Percentiles rank a stretch among this genome's conserved stretches.
Conservation (phyloP, 2,888 invertebrate species). For the Orchesella flavescens region DNA sequence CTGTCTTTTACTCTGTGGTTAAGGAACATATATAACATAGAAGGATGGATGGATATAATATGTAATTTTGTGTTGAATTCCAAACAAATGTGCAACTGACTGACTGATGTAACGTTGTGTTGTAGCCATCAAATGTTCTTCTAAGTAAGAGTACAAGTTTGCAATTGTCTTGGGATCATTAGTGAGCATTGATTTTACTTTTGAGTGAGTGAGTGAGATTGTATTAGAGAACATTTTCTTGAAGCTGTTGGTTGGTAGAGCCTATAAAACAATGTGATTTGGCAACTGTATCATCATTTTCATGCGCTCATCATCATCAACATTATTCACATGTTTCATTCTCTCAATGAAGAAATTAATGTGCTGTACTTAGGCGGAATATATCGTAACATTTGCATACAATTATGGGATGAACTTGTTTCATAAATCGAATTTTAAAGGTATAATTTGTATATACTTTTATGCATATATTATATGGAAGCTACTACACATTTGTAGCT, state of each 20-base stretch:
- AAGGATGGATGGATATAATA: neutral
- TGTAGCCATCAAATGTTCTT: constrained; percentile 1
- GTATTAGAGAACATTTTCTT: constrained; percentile 34
- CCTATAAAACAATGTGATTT: constrained; percentile 54
- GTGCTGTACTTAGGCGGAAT: neutral
- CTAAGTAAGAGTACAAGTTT: constrained; percentile 44
- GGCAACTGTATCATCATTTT: constrained; percentile 53
- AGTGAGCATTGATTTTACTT: constrained; percentile 50
- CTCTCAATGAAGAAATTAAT: constrained; percentile 19
- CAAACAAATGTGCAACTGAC: neutral
- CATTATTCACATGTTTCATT: constrained; percentile 7
- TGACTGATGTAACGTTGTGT: neutral
- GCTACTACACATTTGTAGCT: too few species aligned
- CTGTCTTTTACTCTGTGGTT: constrained; percentile 19
- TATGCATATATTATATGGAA: neutral
- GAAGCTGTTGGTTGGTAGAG: constrained; percentile 10
- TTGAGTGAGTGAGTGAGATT: constrained; percentile 7
- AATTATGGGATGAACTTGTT: neutral
- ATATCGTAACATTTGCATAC: constrained; percentile 27
- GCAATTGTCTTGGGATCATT: constrained; percentile 56
- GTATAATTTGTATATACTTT: neutral
- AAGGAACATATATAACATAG: neutral
- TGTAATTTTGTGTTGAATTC: neutral
- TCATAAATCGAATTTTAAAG: neutral
- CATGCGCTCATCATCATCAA: constrained; percentile 36